Base-by-base conservation (phyloP, 2,797 vertebrate genomes). In the Champsocephalus esox region DNA sequence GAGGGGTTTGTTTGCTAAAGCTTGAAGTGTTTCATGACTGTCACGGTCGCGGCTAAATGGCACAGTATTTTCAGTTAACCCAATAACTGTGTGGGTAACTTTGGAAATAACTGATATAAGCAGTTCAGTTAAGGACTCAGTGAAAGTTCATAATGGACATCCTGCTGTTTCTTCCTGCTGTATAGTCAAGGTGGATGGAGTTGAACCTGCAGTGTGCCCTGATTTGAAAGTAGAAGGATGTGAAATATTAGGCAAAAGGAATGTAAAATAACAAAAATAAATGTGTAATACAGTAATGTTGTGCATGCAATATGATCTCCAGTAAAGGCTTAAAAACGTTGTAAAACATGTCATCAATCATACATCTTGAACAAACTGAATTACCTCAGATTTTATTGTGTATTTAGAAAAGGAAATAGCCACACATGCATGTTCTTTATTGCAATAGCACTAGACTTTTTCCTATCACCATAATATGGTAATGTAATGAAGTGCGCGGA, bases 401-500 rank as follows among this genome's bases (percentile, higher is more conserved):
- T 73, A 74, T 70, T 54, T 28, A 52, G 55, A 46, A 65, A 58
- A 79, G 73, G 71, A 87, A 82, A 82, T 75, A 38, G 65, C 54
- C 61, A 45, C 50, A 64, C 12, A 9, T 51, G 50, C 46, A 57
- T 77, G 79, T 82, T 55, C 64, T 87, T 81, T 79, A 82, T 75
- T 87, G 67, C 77, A 32, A 70, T 2, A 45, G 69, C 46, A 55
- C 21, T 62, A 21, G 9, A 10, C 9, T 72, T 52, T 58, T 52
- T 44, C 55, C 46, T 73, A 49, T 66, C 70, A 8, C 34, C 34
- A 38, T 38, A 38, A 83, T 78, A 66, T 6, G 24, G 45, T 77
- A 87, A 85, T 80, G 66, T 81, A 75, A 82, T 82, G 66, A 87
- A 83, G 66, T 73, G 70, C 81, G 81, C 45, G 67, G 64, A 82